Percentiles rank a stretch among this genome's conserved stretches.
phyloP scores from a whole-genome alignment of 2,888 invertebrate genomes.

The Drosophila anomalata region DNA sequence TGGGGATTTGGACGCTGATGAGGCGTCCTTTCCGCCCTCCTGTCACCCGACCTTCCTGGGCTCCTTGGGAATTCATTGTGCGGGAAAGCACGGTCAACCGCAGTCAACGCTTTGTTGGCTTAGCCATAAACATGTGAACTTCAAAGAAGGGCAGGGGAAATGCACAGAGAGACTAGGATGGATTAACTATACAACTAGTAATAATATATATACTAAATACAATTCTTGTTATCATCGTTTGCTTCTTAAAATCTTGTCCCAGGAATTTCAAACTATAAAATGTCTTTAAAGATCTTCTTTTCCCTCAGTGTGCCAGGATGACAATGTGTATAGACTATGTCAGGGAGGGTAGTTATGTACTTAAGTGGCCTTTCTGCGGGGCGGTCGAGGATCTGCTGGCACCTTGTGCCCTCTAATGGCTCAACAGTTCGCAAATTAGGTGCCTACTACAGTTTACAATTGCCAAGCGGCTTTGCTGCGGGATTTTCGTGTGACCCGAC shows the following conservation, averaged over 20 bases:
- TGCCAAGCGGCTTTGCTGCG: constrained; percentile 56
- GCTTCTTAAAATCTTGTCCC: background rate
- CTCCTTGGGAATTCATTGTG: constrained; percentile 35
- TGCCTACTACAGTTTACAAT: constrained; percentile 69
- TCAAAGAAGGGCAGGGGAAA: background rate
- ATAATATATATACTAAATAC: too few relatives aligned
- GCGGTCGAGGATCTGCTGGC: constrained; percentile 24
- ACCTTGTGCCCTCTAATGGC: constrained; percentile 65
- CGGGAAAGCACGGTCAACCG: constrained; percentile 60
- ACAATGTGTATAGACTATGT: constrained; percentile 16
- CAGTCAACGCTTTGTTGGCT: constrained; percentile 72
- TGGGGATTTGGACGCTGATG: constrained; percentile 59
- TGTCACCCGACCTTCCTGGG: background rate
- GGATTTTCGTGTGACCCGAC: constrained; percentile 62
- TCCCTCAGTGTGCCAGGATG: constrained; percentile 8
- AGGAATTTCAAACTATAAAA: background rate
- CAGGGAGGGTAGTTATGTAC: constrained; percentile 37
- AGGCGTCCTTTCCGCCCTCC: constrained; percentile 31
- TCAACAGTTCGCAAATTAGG: constrained; percentile 77
- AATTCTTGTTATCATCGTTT: background rate
- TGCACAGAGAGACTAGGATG: constrained; percentile 7
- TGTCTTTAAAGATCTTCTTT: background rate
- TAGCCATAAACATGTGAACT: constrained; percentile 64
- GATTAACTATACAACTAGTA: background rate
- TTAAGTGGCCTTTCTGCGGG: constrained; percentile 54